Conservation (phyloP, 2,113 vertebrate genomes). For the Camelus dromedarius region DNA sequence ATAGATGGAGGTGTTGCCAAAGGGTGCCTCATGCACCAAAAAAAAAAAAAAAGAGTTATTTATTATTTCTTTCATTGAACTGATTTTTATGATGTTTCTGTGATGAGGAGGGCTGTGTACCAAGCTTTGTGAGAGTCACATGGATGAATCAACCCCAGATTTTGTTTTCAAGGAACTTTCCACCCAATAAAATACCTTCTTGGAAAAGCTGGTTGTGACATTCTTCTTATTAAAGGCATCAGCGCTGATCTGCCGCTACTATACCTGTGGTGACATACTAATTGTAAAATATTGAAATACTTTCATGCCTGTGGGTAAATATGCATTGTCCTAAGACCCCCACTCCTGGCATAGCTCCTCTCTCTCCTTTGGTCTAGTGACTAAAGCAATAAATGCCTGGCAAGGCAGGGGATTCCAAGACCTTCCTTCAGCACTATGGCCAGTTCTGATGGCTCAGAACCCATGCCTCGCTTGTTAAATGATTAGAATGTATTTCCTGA, state of each 20-base stretch:
- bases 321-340: background rate
- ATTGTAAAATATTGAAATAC: background rate
- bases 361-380: background rate
- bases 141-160: background rate
- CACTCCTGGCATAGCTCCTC: background rate
- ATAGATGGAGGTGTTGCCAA: constrained; percentile 76
- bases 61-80: background rate
- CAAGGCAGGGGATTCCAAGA: background rate
- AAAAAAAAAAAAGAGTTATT: constrained; percentile 67
- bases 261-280: background rate
- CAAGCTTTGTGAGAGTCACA: background rate
- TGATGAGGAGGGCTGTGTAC: background rate
- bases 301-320: background rate
- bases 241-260: background rate
- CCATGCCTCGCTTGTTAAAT: background rate
- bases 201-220: background rate
- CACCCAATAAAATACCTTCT: background rate
- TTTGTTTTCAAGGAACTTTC: constrained; percentile 11
- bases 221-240: background rate
- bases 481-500: background rate
- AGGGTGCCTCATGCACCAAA: constrained; percentile 68
- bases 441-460: background rate
- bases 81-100: background rate
- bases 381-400: background rate
- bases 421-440: background rate